Conservation (phyloP, 2,113 vertebrate genomes). For the Oreochromis aureus region DNA sequence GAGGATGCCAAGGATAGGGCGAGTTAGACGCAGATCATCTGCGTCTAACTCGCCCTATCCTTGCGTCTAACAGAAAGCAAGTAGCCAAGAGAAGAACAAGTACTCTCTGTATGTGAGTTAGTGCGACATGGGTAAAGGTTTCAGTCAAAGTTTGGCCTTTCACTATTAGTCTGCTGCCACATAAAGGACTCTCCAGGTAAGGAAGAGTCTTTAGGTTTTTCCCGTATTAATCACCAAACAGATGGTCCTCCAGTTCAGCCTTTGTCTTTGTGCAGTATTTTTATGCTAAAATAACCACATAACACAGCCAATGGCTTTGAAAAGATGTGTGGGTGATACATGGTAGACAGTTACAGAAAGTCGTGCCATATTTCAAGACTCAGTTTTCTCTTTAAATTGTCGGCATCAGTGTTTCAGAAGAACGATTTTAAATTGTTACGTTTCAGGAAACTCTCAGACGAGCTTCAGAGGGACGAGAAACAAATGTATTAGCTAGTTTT, state of each 20-base stretch:
- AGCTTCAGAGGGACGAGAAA: not conserved
- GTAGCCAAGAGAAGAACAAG: not conserved
- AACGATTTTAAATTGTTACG: not conserved
- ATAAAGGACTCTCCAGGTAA: accelerated
- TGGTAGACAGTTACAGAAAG: not conserved
- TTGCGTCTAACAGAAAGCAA: accelerated
- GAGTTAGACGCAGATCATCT: not conserved
- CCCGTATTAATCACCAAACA: not conserved
- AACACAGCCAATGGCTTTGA: not conserved
- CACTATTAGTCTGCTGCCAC: not conserved
- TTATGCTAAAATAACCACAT: not conserved
- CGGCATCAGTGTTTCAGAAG: not conserved
- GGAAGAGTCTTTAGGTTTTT: not conserved
- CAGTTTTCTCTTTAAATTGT: not conserved
- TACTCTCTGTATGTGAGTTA: not conserved
- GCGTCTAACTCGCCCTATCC: too few species aligned
- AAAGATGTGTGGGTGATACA: not conserved
- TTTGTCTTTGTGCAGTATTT: not conserved
- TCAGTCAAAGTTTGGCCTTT: not conserved
- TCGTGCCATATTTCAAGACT: not conserved
- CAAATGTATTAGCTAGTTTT: not conserved
- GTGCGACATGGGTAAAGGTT: not conserved
- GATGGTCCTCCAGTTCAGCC: not conserved
- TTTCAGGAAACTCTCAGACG: not conserved
- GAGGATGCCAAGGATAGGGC: not conserved